Base-by-base conservation (phyloP, 2,113 vertebrate species). In the Paradoxurus hermaphroditus region DNA sequence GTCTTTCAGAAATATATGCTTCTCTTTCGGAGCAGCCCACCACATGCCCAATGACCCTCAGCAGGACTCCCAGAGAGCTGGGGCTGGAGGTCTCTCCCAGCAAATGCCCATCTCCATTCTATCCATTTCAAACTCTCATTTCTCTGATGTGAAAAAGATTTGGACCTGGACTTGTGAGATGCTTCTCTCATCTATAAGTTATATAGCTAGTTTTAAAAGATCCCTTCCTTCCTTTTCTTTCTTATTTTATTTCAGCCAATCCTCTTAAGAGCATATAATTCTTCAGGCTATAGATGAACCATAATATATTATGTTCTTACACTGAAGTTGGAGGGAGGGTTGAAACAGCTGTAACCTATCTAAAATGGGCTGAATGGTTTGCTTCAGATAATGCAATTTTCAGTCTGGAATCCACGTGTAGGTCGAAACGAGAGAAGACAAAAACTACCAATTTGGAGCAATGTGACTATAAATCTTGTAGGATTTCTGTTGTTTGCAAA, bases 331-430 rank as follows among this genome's bases (percentile, higher is more conserved):
- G 98, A 98, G 98, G 96, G 96, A 97, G 86, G 98, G 91, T 90
- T 97, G 98, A 41, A 97, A 98, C 98, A 99, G 98, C 99, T 99
- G 98, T 95, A 96, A 97, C 97, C 98, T 96, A 92, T 98, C 97
- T 85, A 86, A 97, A 95, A 97, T 68, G 97, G 95, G 95, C 94
- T 98, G 90, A 97, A 97, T 90, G 70, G 70, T 97, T 98, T 97
- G 97, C 96, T 97, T 98, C 70, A 86, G 97, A 96, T 98, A 98
- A 97, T 97, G 95, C 97, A 89, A 96, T 82, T 98, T 98, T 97
- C 86, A 98, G 98, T 96, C 98, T 98, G 98, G 98, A 98, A 88
- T 96, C 97, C 98, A 98, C 63, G 91, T 98, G 98, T 97, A 96
- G 97, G 98, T 98, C 96, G 97, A 93, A 93, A 95, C 90, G 7